Conservation (phyloP, 2,797 vertebrate species). For the Pteropus rufus region DNA sequence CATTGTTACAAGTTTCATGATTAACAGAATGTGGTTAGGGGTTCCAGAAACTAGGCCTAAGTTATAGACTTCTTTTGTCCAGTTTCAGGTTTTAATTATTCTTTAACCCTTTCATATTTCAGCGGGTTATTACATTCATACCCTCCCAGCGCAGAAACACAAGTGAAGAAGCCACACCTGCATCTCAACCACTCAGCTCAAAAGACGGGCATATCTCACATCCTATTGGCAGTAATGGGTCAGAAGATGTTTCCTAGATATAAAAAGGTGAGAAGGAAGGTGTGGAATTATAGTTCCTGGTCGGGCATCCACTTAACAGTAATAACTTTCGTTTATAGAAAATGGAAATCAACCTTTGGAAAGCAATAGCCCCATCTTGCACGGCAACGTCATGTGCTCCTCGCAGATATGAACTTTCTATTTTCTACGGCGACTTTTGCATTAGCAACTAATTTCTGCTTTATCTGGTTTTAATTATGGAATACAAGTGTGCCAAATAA, state of each 20-base stretch:
- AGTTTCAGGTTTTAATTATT: too few species aligned
- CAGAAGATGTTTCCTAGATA: background rate
- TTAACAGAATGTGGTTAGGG: too few species aligned
- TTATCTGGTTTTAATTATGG: conserved; percentile 44
- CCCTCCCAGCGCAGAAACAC: background rate
- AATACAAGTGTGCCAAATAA: conserved; percentile 6
- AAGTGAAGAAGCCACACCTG: background rate
- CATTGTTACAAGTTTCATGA: too few species aligned
- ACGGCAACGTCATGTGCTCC: background rate
- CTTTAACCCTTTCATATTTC: too few species aligned
- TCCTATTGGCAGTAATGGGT: background rate
- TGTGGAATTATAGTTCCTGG: background rate
- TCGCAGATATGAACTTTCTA: background rate
- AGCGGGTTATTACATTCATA: background rate
- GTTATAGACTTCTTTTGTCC: too few species aligned
- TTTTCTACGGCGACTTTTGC: background rate
- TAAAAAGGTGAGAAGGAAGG: background rate
- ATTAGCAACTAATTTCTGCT: conserved; percentile 29
- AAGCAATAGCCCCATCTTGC: background rate
- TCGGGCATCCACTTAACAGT: background rate
- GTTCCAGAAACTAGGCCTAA: too few species aligned
- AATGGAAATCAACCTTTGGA: background rate
- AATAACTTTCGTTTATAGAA: background rate
- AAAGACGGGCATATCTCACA: background rate
- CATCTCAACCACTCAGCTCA: background rate